These are phyloP conservation scores for Graphium colonna DNA, from an alignment of 2,888 invertebrate genomes.

Conservation along the genomic window DNA sequence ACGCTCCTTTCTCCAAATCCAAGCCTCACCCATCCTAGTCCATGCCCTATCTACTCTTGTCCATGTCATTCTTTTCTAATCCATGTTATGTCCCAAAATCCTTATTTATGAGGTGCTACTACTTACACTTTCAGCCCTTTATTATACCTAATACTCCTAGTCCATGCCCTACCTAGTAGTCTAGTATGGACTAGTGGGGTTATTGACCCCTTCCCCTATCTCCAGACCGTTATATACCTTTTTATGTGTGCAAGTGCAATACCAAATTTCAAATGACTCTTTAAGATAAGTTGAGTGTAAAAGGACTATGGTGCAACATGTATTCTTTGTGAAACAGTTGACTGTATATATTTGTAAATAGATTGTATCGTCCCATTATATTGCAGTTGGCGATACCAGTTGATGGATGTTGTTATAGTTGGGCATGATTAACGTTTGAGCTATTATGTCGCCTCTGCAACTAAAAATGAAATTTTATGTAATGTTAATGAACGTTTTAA, in stretches of 20 bases:
- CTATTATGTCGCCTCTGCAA: not conserved
- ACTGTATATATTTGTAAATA: conserved; percentile 25
- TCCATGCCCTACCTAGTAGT: too few species aligned
- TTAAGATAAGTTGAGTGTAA: not conserved
- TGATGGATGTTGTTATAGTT: not conserved
- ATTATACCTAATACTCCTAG: too few species aligned
- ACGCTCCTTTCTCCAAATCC: too few species aligned
- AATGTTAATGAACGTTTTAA: too few species aligned
- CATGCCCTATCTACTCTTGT: too few species aligned
- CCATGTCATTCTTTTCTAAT: too few species aligned
- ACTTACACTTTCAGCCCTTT: too few species aligned
- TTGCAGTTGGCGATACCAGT: not conserved
- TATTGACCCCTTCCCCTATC: too few species aligned
- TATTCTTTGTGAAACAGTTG: conserved; percentile 8
- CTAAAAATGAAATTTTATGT: conserved; percentile 19
- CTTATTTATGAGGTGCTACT: too few species aligned
- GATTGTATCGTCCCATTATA: not conserved
- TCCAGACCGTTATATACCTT: not conserved
- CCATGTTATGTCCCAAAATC: too few species aligned
- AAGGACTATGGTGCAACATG: not conserved
- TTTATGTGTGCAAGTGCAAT: not conserved
- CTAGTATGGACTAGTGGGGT: too few species aligned
- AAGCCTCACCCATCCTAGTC: too few species aligned
- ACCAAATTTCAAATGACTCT: not conserved
- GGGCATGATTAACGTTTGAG: not conserved